Percentiles rank a stretch among this genome's conserved stretches.
Conservation (phyloP, 2,888 invertebrate genomes). For the Mythimna loreyi region DNA sequence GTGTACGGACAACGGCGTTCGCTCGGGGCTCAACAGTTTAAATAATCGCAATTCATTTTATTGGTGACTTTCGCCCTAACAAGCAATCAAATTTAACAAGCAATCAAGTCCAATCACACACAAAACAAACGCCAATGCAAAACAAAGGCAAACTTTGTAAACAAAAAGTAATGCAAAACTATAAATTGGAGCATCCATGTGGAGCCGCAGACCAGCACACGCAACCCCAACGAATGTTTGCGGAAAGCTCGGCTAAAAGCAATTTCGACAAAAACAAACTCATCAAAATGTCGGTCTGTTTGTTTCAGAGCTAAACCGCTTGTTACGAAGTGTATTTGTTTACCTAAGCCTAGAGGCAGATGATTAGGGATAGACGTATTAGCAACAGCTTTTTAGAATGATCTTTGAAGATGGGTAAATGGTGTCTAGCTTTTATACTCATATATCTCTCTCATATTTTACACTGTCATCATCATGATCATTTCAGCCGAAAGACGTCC, state of each 20-base stretch:
- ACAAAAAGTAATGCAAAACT: constrained; percentile 25
- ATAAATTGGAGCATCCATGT: constrained; percentile 33
- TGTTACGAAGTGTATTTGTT: constrained; percentile 39
- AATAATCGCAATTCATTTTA: too few relatives aligned
- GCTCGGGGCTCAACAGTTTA: too few relatives aligned
- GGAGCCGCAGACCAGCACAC: not conserved
- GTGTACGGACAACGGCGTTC: too few relatives aligned
- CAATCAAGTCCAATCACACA: not conserved
- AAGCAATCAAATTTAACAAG: not conserved
- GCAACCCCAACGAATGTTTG: constrained; percentile 38
- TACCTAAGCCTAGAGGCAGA: constrained; percentile 18
- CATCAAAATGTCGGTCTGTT: constrained; percentile 59
- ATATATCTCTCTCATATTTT: too few relatives aligned
- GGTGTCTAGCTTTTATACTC: too few relatives aligned
- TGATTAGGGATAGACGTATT: constrained; percentile 5
- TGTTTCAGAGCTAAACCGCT: constrained; percentile 52
- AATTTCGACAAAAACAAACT: constrained; percentile 59
- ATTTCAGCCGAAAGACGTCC: too few relatives aligned
- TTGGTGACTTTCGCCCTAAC: too few relatives aligned
- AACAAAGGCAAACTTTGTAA: not conserved
- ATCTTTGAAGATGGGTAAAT: not conserved
- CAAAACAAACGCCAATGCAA: constrained; percentile 9
- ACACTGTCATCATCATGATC: too few relatives aligned
- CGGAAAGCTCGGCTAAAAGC: constrained; percentile 50
- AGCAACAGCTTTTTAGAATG: not conserved